phyloP scores from a whole-genome alignment of 2,797 vertebrate genomes.

The Chaenodraco wilsoni region DNA sequence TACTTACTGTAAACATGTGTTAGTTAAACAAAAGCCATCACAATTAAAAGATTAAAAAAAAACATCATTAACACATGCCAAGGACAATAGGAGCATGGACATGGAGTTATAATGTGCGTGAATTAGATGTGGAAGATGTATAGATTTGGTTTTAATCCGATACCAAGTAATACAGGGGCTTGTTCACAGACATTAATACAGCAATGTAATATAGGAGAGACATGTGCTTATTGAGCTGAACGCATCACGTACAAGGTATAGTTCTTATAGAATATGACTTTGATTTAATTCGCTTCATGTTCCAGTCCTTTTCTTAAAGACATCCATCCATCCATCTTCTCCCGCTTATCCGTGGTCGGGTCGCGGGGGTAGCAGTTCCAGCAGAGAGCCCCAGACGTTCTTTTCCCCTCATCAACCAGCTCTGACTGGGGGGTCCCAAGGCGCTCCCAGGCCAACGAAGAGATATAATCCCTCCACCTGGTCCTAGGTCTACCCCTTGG shows the following conservation, averaged over 20 bases:
- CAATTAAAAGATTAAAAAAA: conserved; percentile 12
- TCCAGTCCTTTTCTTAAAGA: too few relatives aligned
- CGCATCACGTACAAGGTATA: not conserved
- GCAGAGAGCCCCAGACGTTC: too few relatives aligned
- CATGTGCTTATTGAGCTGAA: not conserved
- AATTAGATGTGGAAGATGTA: not conserved
- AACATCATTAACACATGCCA: not conserved
- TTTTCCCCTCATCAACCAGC: too few relatives aligned
- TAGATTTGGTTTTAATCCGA: not conserved
- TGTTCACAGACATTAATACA: not conserved
- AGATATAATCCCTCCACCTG: too few relatives aligned
- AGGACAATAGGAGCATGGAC: not conserved
- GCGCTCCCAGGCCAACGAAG: too few relatives aligned
- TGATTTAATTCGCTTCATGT: too few relatives aligned
- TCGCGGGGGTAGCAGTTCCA: too few relatives aligned
- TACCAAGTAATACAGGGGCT: not conserved
- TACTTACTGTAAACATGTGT: conserved; percentile 8
- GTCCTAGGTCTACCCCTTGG: too few relatives aligned
- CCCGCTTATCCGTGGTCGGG: too few relatives aligned
- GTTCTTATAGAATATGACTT: too few relatives aligned
- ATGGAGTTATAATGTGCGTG: not conserved
- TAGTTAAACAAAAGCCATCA: conserved; percentile 20
- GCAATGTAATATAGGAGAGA: not conserved
- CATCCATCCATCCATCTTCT: too few relatives aligned
- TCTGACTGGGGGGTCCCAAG: too few relatives aligned